These are phyloP conservation scores for Telmatherina bonti DNA, from an alignment of 2,797 vertebrate species.

Conservation along the genomic window DNA sequence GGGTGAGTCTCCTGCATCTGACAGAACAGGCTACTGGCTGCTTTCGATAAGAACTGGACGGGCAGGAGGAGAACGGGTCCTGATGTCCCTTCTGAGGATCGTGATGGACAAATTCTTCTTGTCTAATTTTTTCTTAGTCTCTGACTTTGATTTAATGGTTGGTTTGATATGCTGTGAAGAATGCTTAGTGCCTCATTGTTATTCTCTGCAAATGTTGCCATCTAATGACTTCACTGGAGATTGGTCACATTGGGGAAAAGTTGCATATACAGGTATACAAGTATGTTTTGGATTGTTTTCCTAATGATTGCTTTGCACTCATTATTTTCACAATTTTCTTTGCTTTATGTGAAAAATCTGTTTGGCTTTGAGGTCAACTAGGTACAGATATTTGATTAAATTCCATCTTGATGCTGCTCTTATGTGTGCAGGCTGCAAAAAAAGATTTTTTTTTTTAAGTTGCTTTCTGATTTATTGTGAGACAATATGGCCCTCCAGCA, in stretches of 20 bases:
- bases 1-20: slow-evolving; percentile 58
- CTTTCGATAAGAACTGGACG: slow-evolving; percentile 62
- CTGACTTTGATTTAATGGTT: slow-evolving; percentile 37
- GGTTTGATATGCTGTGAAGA: slow-evolving; percentile 32
- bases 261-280: slow-evolving; percentile 26
- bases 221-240: slow-evolving; percentile 37
- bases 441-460: background rate
- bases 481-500: background rate
- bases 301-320: background rate
- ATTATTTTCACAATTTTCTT: slow-evolving; percentile 17
- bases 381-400: slow-evolving; percentile 29
- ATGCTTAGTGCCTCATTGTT: slow-evolving; percentile 46
- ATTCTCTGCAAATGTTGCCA: slow-evolving; percentile 51
- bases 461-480: background rate
- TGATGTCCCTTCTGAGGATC: slow-evolving; percentile 31
- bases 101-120: slow-evolving; percentile 39
- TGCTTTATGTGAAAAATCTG: slow-evolving; percentile 20
- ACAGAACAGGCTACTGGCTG: slow-evolving; percentile 64
- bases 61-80: slow-evolving; percentile 37
- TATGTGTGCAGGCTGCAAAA: slow-evolving; percentile 10
- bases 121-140: slow-evolving; percentile 37
- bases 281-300: slow-evolving; percentile 10
- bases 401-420: slow-evolving; percentile 17
- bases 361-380: slow-evolving; percentile 30
- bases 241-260: slow-evolving; percentile 29